Conservation (phyloP, 2,888 invertebrate genomes). For the Pycnomerus fuliginosus region DNA sequence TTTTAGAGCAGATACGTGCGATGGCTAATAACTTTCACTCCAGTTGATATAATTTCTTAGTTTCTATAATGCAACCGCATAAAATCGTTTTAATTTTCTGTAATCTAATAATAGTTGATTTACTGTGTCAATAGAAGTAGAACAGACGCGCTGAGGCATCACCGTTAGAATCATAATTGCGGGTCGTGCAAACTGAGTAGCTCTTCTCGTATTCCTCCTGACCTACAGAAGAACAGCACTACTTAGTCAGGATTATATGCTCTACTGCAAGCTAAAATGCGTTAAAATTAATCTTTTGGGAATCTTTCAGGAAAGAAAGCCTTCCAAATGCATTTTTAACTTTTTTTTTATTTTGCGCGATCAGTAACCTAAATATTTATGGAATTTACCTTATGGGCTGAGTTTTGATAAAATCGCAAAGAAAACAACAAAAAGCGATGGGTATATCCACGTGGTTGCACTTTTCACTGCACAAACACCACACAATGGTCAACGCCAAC, state of each 20-base stretch:
- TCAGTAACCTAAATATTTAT: neutral
- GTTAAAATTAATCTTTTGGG: neutral
- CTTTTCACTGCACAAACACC: slow-evolving; percentile 3
- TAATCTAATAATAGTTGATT: neutral
- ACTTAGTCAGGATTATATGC: slow-evolving; percentile 9
- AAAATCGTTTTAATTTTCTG: too few species aligned
- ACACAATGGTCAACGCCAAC: slow-evolving; percentile 10
- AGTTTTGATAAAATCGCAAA: neutral
- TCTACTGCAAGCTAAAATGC: slow-evolving; percentile 2
- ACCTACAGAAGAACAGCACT: slow-evolving; percentile 5
- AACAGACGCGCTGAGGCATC: slow-evolving; percentile 17
- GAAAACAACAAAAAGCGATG: neutral
- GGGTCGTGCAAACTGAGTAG: slow-evolving; percentile 14
- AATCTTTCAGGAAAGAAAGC: neutral
- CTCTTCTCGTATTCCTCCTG: slow-evolving; percentile 6
- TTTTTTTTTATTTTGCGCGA: slow-evolving; percentile 1
- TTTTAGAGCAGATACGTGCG: too few species aligned
- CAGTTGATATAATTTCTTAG: too few species aligned
- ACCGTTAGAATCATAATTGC: slow-evolving; percentile 24
- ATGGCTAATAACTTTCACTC: too few species aligned
- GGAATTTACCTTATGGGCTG: neutral
- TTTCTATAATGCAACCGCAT: too few species aligned
- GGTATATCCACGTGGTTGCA: neutral
- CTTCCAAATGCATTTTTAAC: neutral
- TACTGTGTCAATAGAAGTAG: slow-evolving; percentile 27